A percentile compares a stretch with the other conserved stretches of the same genome.
Conservation (phyloP, 2,797 vertebrate genomes). For the Ctenopoma kingsleyae region DNA sequence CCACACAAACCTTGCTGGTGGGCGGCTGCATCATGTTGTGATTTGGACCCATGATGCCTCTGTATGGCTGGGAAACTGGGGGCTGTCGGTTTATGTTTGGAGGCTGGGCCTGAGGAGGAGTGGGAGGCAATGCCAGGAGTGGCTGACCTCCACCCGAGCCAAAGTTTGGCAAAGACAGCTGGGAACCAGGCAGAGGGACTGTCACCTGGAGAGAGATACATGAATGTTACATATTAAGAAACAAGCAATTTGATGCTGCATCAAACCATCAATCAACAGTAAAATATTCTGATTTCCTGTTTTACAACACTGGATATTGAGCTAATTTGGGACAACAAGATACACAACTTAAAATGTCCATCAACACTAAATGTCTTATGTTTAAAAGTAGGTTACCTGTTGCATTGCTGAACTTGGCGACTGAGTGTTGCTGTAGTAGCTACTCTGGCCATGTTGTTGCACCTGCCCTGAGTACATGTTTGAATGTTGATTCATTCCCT, state of each 20-base stretch:
- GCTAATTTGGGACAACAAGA: not conserved
- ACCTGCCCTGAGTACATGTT: slow-evolving; percentile 97
- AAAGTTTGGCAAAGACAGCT: slow-evolving; percentile 93
- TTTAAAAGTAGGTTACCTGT: slow-evolving; percentile 86
- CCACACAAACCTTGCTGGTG: slow-evolving; percentile 87
- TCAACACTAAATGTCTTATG: not conserved
- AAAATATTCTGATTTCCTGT: not conserved
- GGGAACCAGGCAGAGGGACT: slow-evolving; percentile 92
- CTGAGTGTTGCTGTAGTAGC: slow-evolving; percentile 96
- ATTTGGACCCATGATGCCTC: slow-evolving; percentile 92
- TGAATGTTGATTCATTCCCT: slow-evolving; percentile 96
- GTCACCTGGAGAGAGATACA: slow-evolving; percentile 85
- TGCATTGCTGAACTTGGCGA: slow-evolving; percentile 94
- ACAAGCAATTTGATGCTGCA: not conserved
- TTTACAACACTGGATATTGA: not conserved
- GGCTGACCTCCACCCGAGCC: slow-evolving; percentile 94
- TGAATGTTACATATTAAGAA: not conserved
- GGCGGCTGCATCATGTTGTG: slow-evolving; percentile 93
- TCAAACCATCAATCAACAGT: not conserved
- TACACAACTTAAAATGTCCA: not conserved
- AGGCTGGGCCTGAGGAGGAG: slow-evolving; percentile 90
- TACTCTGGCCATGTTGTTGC: slow-evolving; percentile 96
- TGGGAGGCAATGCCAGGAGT: slow-evolving; percentile 93
- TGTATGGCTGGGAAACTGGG: slow-evolving; percentile 91
- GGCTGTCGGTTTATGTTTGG: slow-evolving; percentile 91